phyloP scores from a whole-genome alignment of 2,797 vertebrate species.

The Sebastes jordani region DNA sequence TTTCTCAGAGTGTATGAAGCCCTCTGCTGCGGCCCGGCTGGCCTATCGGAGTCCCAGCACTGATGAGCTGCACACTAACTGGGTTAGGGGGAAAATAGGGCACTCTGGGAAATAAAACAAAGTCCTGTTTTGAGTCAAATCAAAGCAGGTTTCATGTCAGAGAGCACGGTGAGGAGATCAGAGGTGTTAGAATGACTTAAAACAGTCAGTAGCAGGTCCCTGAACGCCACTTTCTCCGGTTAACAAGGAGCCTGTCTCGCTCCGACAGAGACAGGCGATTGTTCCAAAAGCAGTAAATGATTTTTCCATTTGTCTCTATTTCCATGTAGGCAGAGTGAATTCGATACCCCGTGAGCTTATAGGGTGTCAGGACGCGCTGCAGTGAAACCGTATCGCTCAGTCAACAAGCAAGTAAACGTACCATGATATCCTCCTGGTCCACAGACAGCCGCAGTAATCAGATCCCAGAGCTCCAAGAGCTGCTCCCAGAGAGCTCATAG shows the following conservation, averaged over 20 bases:
- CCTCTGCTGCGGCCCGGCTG: background rate
- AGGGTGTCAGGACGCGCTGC: slow-evolving; percentile 19
- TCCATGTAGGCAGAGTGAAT: slow-evolving; percentile 32
- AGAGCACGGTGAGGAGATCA: background rate
- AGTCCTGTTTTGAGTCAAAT: slow-evolving; percentile 15
- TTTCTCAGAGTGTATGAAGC: background rate
- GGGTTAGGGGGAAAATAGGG: slow-evolving; percentile 48
- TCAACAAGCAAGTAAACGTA: slow-evolving; percentile 21
- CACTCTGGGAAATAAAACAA: slow-evolving; percentile 37
- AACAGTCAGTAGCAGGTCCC: slow-evolving; percentile 5
- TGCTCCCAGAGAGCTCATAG: too few species aligned
- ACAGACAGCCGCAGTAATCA: slow-evolving; percentile 35
- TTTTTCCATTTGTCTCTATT: slow-evolving; percentile 46
- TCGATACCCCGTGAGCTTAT: slow-evolving; percentile 28
- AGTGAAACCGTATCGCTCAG: slow-evolving; percentile 42
- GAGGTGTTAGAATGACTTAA: slow-evolving; percentile 2
- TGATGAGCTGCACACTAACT: slow-evolving; percentile 32
- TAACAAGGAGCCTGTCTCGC: background rate
- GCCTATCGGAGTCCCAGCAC: background rate
- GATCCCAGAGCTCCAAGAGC: slow-evolving; percentile 23
- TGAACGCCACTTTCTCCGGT: background rate
- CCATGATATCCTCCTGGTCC: slow-evolving; percentile 35
- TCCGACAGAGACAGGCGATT: background rate
- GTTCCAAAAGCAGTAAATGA: background rate
- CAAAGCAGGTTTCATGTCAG: slow-evolving; percentile 18